Evolutionary conservation across 2,113 vertebrate species (phyloP).

Genomic region (Gobiocypris rarus): DNA sequence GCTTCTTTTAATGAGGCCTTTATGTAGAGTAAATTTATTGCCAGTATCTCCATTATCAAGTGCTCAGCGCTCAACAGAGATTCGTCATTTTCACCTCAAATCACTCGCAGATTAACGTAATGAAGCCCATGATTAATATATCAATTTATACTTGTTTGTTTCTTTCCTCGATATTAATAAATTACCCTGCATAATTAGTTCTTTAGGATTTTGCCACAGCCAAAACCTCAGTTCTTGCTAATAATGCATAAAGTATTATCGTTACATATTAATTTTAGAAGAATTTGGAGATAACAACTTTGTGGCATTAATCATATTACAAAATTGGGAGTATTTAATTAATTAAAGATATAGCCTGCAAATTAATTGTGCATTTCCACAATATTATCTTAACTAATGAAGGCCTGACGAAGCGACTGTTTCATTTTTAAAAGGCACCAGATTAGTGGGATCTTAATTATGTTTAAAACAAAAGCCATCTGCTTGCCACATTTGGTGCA

Average conservation of each 20-base stretch:
- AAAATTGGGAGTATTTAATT: constrained; percentile 78
- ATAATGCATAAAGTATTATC: constrained; percentile 81
- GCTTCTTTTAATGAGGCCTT: constrained; percentile 94
- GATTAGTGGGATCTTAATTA: constrained; percentile 84
- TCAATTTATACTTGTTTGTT: constrained; percentile 98
- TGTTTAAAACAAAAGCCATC: constrained; percentile 80
- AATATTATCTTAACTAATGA: constrained; percentile 85
- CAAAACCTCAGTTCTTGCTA: constrained; percentile 75
- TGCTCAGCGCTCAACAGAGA: constrained; percentile 84
- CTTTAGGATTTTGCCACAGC: constrained; percentile 72
- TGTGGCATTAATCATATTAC: constrained; percentile 89
- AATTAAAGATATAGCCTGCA: constrained; percentile 76
- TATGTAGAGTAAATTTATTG: constrained; percentile 93
- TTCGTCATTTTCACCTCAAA: constrained; percentile 90
- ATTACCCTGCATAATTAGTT: constrained; percentile 89
- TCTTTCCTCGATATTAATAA: constrained; percentile 86
- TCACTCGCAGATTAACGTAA: constrained; percentile 81
- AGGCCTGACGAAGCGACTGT: constrained; percentile 73
- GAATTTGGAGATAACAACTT: constrained; percentile 86
- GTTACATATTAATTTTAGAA: constrained; percentile 84
- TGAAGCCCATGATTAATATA: constrained; percentile 91
- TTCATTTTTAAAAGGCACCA: constrained; percentile 72
- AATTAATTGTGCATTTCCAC: constrained; percentile 80
- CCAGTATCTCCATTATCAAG: constrained; percentile 95
- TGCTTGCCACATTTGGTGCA: constrained; percentile 67